Base-by-base conservation (phyloP, 2,888 invertebrate species). In the Carcina quercana region DNA sequence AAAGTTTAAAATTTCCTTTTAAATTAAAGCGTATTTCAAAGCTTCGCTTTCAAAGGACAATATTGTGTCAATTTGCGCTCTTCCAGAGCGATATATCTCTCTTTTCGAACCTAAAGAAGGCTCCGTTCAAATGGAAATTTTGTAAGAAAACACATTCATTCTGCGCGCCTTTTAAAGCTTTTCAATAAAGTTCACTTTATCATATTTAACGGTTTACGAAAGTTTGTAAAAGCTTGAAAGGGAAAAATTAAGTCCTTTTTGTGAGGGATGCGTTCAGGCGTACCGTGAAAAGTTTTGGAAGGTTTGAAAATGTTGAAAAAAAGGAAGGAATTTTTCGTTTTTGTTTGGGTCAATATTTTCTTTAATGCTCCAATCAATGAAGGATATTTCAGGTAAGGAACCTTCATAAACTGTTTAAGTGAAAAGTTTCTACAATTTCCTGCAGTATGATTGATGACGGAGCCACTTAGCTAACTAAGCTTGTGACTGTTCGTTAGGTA, bases 11-110 rank as follows among this genome's bases (percentile, higher is more conserved):
- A 33, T 48, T 54, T 45, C 45, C 41, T 47, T 43, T 43, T 46
- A 45, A 53, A 53, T 45, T 47, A 41, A 34, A 33, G 27, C 42
- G 39, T 40, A 50, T 53, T 58, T 47, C 45, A 47, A 40, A 32
- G 40, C 37, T 33, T 22, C 28, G 25, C 30, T 34, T 43, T 57
- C 60, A 52, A 58, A 64, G 65, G 64, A 64, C 64, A 65, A 68
- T 68, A 65, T 64, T 68, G 58, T 63, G 62, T 65, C 68, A 62
- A 69, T 69, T 68, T 53, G 46, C 60, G 58, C 57, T 51, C 59
- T 58, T 55, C 55, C 58, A 54, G 56, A 57, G 56, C 58, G 54
- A 64, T 68, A 59, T 65, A 66, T 70, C 61, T 61, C 43, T 56
- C 53, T 56, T 48, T 43, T 42, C 34, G 44, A 50, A 47, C 49